A percentile compares a stretch with the other conserved stretches of the same genome.
Conservation (phyloP, 2,797 vertebrate species). For the Phoeniculus purpureus region DNA sequence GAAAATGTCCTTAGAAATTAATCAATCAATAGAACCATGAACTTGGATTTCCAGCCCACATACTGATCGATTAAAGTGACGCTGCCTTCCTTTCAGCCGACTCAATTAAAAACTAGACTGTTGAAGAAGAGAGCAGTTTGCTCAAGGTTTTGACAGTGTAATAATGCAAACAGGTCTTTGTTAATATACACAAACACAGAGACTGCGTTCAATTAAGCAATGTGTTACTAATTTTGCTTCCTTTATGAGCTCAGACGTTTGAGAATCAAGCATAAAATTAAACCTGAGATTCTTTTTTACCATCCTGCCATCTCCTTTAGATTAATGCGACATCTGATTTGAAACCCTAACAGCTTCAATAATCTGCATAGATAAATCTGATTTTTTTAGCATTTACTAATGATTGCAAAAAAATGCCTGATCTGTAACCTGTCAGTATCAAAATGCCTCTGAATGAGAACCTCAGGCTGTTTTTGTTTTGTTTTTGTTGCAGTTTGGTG, state of each 20-base stretch:
- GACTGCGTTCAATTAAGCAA: slow-evolving; percentile 23
- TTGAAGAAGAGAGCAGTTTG: not conserved
- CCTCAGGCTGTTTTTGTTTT: slow-evolving; percentile 36
- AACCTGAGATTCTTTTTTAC: slow-evolving; percentile 51
- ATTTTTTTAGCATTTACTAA: slow-evolving; percentile 74
- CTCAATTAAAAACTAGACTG: not conserved
- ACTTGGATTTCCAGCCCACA: not conserved
- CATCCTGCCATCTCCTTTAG: slow-evolving; percentile 56
- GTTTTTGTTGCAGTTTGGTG: slow-evolving; percentile 88
- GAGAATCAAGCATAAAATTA: slow-evolving; percentile 57
- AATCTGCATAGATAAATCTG: slow-evolving; percentile 58
- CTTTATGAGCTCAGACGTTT: slow-evolving; percentile 41
- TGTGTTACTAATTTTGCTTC: slow-evolving; percentile 62
- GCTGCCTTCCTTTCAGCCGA: slow-evolving; percentile 22
- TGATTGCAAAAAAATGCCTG: slow-evolving; percentile 56
- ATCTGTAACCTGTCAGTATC: slow-evolving; percentile 41
- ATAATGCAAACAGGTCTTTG: slow-evolving; percentile 2
- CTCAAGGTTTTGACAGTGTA: slow-evolving; percentile 24
- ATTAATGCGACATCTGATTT: slow-evolving; percentile 71
- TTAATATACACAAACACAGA: slow-evolving; percentile 41
- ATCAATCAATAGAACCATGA: not conserved
- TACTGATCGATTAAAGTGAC: not conserved
- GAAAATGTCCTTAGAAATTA: not conserved
- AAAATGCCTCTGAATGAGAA: not conserved
- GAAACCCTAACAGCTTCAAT: slow-evolving; percentile 64